Conservation (phyloP, 2,797 vertebrate species). For the Cirrhinus molitorella region DNA sequence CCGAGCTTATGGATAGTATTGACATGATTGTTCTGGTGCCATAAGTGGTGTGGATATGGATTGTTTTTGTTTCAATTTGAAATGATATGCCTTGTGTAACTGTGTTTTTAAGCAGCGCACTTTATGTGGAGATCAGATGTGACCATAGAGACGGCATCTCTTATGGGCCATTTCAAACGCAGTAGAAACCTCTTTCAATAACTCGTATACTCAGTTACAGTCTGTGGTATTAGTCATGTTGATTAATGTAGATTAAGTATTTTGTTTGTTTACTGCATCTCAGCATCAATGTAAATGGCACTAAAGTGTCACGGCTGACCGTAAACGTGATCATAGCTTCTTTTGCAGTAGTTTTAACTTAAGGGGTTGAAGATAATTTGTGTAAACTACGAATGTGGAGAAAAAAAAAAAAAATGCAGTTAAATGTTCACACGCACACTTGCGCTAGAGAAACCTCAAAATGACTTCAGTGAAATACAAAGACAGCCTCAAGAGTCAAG, state of each 20-base stretch:
- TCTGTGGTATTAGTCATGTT: constrained; percentile 48
- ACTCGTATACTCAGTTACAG: constrained; percentile 27
- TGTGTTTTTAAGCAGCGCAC: constrained; percentile 58
- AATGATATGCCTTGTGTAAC: constrained; percentile 62
- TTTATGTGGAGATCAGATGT: constrained; percentile 54
- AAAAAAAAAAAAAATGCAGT: constrained; percentile 8
- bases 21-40: constrained; percentile 53
- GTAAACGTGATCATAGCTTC: constrained; percentile 40
- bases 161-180: constrained; percentile 45
- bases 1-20: constrained; percentile 34
- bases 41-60: constrained; percentile 35
- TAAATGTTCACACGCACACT: constrained; percentile 39
- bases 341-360: constrained; percentile 36
- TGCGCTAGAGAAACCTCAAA: constrained; percentile 49
- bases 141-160: constrained; percentile 7
- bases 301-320: constrained; percentile 23
- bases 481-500: constrained; percentile 52
- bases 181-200: constrained; percentile 51
- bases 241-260: constrained; percentile 35
- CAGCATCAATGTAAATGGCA: constrained; percentile 32
- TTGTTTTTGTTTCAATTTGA: constrained; percentile 51
- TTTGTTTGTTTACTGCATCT: constrained; percentile 35
- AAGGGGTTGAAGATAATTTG: constrained; percentile 37
- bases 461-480: constrained; percentile 28
- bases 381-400: constrained; percentile 41